phyloP scores from a whole-genome alignment of 2,888 invertebrate species.

The Lordiphosa andalusiaca region DNA sequence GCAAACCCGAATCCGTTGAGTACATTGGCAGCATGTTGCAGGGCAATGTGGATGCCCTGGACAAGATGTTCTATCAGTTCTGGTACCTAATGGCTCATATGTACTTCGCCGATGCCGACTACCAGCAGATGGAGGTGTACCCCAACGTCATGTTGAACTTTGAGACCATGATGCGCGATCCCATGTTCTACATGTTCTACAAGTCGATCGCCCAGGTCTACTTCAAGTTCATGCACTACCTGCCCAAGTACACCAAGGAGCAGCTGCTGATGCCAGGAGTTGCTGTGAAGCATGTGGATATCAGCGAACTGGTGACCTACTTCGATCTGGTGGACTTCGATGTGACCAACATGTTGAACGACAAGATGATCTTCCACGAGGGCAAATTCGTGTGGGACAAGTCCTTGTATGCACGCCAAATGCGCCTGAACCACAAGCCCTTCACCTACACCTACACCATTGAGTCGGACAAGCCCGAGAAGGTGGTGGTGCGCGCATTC shows the following conservation, averaged over 20 bases:
- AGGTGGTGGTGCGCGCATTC: constrained; percentile 85
- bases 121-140: constrained; percentile 43
- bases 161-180: constrained; percentile 86
- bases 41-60: constrained; percentile 80
- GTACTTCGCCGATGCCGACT: constrained; percentile 61
- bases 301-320: constrained; percentile 85
- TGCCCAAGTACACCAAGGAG: constrained; percentile 84
- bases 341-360: constrained; percentile 80
- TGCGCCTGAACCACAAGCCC: constrained; percentile 86
- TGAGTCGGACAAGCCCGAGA: constrained; percentile 82
- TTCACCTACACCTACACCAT: constrained; percentile 84
- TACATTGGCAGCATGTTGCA: constrained; percentile 83
- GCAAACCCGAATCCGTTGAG: constrained; percentile 81
- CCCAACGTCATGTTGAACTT: constrained; percentile 86
- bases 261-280: constrained; percentile 84
- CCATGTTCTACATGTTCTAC: constrained; percentile 86
- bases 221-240: constrained; percentile 82
- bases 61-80: constrained; percentile 73
- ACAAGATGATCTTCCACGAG: constrained; percentile 74
- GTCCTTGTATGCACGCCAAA: constrained; percentile 83
- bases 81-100: constrained; percentile 66
- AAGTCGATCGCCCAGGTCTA: constrained; percentile 84
- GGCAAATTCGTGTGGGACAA: constrained; percentile 79
- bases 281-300: constrained; percentile 83
- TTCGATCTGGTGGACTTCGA: constrained; percentile 85